phyloP scores from a whole-genome alignment of 1,140 invertebrate genomes.

The Euura saliciscinereae region DNA sequence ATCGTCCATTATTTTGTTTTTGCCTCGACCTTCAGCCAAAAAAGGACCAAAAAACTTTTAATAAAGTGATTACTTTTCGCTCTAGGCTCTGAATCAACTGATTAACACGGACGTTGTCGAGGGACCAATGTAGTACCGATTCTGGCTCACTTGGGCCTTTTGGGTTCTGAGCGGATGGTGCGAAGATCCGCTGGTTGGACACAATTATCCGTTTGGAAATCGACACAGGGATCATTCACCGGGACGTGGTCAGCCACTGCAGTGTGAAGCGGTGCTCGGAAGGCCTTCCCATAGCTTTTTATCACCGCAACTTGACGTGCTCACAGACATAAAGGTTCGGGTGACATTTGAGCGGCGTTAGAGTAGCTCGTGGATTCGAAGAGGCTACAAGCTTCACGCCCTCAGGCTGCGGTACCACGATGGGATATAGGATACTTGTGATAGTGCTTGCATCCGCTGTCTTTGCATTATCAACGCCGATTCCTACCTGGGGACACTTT shows the following conservation, averaged over 20 bases:
- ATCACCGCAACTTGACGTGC: background rate
- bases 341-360: background rate
- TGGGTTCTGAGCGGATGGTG: background rate
- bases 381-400: background rate
- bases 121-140: background rate
- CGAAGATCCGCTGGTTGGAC: background rate
- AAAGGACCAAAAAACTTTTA: background rate
- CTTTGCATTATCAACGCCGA: background rate
- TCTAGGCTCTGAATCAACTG: background rate
- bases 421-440: too few relatives aligned
- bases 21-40: background rate
- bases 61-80: background rate
- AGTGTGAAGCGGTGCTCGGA: background rate
- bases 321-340: background rate
- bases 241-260: background rate
- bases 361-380: background rate
- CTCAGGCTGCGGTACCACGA: too few relatives aligned
- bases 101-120: background rate
- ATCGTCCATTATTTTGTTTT: background rate
- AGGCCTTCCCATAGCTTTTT: background rate
- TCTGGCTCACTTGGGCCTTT: background rate
- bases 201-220: background rate
- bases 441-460: background rate
- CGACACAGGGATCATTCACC: background rate
- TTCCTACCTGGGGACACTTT: background rate